Percentiles rank a stretch among this genome's conserved stretches.
phyloP scores from a whole-genome alignment of 1,140 invertebrate genomes.

The Penaeus japonicus region DNA sequence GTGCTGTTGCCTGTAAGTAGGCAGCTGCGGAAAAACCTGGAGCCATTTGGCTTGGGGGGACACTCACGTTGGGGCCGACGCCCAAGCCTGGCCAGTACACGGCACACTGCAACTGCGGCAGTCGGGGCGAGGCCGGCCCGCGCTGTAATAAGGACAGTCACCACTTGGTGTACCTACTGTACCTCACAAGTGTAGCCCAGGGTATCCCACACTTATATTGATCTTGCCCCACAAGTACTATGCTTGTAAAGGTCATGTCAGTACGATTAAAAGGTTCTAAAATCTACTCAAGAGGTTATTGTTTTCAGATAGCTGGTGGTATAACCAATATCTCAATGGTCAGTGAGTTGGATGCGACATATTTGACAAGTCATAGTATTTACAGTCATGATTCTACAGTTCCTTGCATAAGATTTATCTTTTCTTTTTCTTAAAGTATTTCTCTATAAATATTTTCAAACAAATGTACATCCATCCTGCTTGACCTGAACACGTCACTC shows the following conservation, averaged over 20 bases:
- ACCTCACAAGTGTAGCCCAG: not conserved
- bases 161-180: conserved; percentile 19
- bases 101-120: conserved; percentile 57
- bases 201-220: not conserved
- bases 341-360: too few relatives aligned
- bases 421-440: too few relatives aligned
- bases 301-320: too few relatives aligned
- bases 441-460: too few relatives aligned
- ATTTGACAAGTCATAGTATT: too few relatives aligned
- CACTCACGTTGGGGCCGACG: conserved; percentile 56
- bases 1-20: not conserved
- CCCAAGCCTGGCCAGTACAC: conserved; percentile 55
- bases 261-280: not conserved
- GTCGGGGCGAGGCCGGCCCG: conserved; percentile 53
- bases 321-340: too few relatives aligned
- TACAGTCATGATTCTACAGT: too few relatives aligned
- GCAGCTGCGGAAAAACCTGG: conserved; percentile 20
- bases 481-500: too few relatives aligned
- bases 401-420: too few relatives aligned
- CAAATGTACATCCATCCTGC: too few relatives aligned
- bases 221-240: not conserved
- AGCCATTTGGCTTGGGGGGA: conserved; percentile 10
- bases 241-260: conserved; percentile 15
- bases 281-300: too few relatives aligned
- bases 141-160: conserved; percentile 51